Evolutionary conservation across 2,113 vertebrate species (phyloP).

Genomic region (Emberiza fucata): DNA sequence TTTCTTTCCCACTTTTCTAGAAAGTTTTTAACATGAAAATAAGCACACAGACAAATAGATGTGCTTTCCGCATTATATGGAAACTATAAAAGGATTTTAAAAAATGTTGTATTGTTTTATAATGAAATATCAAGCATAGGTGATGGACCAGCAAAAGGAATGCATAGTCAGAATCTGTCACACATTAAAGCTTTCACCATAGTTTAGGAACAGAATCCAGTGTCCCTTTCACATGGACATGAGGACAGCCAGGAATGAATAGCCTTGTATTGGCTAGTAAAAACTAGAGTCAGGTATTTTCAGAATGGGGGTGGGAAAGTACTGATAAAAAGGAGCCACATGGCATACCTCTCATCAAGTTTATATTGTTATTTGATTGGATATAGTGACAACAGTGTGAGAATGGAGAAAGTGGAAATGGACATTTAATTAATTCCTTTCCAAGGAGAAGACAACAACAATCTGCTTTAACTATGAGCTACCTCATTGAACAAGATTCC

Average conservation of each 20-base stretch:
- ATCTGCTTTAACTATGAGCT: not conserved
- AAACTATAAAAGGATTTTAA: not conserved
- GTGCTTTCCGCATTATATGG: not conserved
- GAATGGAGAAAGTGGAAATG: not conserved
- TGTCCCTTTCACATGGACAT: not conserved
- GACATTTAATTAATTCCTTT: constrained; percentile 14
- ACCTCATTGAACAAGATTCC: not conserved
- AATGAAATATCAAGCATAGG: not conserved
- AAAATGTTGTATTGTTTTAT: not conserved
- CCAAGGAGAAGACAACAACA: not conserved
- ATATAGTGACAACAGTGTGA: not conserved
- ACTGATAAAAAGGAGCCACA: not conserved
- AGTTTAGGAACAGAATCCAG: not conserved
- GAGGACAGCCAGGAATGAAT: not conserved
- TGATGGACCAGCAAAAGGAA: not conserved
- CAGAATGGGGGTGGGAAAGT: not conserved
- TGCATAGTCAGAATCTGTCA: not conserved
- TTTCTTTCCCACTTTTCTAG: not conserved
- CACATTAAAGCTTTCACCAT: not conserved
- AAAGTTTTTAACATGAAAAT: not conserved
- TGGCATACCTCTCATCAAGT: not conserved
- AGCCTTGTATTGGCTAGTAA: not conserved
- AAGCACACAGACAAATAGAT: not conserved
- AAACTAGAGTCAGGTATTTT: not conserved
- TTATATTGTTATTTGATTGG: not conserved